Evolutionary conservation across 53 echinoderm and acorn worm species (phyloP).

Genomic region (Holothuria leucospilota): DNA sequence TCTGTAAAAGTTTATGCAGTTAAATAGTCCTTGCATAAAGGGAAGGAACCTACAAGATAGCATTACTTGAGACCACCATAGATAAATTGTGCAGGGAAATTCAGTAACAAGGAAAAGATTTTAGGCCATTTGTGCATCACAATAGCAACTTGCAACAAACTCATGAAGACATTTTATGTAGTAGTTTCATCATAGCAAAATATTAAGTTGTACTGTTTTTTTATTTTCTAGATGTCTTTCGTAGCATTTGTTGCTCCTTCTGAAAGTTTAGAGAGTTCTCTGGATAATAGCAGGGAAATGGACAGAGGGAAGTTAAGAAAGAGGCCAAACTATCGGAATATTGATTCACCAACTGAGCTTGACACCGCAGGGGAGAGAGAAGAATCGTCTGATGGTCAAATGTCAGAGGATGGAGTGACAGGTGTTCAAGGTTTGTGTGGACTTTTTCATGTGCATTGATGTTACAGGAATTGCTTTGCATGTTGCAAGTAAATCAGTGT

Average conservation of each 20-base stretch:
- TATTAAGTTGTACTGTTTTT: neutral
- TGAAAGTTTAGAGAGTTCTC: slow-evolving; percentile 83
- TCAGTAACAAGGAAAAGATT: too few relatives aligned
- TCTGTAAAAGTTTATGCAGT: too few relatives aligned
- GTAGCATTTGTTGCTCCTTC: slow-evolving; percentile 87
- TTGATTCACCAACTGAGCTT: slow-evolving; percentile 88
- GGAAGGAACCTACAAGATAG: too few relatives aligned
- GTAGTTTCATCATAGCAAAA: too few relatives aligned
- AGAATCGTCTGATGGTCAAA: slow-evolving; percentile 31
- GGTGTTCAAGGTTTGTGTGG: neutral
- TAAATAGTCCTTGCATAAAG: too few relatives aligned
- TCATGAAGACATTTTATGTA: too few relatives aligned
- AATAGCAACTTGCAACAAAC: too few relatives aligned
- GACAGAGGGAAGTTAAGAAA: slow-evolving; percentile 45
- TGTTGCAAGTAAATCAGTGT: neutral
- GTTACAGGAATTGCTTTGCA: too few relatives aligned
- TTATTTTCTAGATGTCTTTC: slow-evolving; percentile 60
- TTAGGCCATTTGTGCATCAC: too few relatives aligned
- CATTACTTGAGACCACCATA: too few relatives aligned
- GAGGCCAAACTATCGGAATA: slow-evolving; percentile 89
- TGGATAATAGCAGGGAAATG: slow-evolving; percentile 72
- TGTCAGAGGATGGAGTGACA: neutral
- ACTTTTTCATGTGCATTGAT: neutral
- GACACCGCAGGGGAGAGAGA: slow-evolving; percentile 47
- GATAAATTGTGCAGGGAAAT: too few relatives aligned